Evolutionary conservation across 2,888 invertebrate species (phyloP), one percentile per base, ranked within the genome.

Genomic region (Drosophila koepferae): DNA sequence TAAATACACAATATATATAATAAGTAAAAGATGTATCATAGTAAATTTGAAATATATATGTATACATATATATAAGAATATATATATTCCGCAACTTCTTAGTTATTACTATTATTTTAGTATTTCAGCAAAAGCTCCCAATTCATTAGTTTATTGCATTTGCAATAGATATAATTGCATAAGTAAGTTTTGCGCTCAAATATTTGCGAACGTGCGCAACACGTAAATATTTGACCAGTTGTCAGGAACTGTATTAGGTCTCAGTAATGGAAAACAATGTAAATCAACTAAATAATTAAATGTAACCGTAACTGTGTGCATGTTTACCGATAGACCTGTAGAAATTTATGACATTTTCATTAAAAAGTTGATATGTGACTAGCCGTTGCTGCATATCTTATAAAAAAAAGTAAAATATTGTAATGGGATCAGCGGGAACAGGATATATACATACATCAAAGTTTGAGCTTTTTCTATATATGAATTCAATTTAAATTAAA

Each of bases 181-280:
- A 38, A 56, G 23, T 23, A 18, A 63, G 43, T n/a, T 58, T n/a
- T 58, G n/a, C 23, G 23, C 23, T 36, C 41, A 62, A 61, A 62
- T 54, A 59, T 58, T 71, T 69, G 62, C 18, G 5, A 6, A 31
- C 23, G 18, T 46, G 34, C 23, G 49, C 54, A 23, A n/a, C 31
- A n/a, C 55, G 54, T n/a, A 65, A 72, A 72, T 59, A 72, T 72
- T 72, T 53, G 54, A 44, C 18, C 54, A 73, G 59, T 41, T 72
- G 67, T 28, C 18, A 6, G 41, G 34, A 18, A 48, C 7, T 53
- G 38, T 48, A 48, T 41, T 38, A 54, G 46, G 8, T 41, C 36
- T 1, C 23, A 59, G 14, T 16, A 14, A 34, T 53, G 38, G 23
- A 20, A 40, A 44, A 72, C 69, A 69, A 48, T 62, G 31, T 23